phyloP scores from a whole-genome alignment of 2,888 invertebrate species.

The Agrochola macilenta region DNA sequence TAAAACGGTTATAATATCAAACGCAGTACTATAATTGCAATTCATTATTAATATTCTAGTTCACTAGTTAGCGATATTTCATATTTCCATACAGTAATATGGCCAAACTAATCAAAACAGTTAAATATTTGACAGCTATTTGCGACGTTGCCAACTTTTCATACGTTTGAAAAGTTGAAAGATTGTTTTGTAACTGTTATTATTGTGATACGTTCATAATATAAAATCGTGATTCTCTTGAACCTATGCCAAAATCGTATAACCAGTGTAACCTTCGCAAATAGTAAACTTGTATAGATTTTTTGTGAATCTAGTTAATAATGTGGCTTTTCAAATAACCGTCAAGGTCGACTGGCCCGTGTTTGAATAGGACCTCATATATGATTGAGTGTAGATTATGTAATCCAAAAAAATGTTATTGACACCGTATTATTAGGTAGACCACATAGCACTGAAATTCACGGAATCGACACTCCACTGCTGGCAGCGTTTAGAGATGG shows the following conservation, averaged over 20 bases:
- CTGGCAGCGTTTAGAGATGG: not conserved
- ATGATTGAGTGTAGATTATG: not conserved
- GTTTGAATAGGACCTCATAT: conserved; percentile 46
- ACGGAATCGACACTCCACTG: not conserved
- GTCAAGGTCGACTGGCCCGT: conserved; percentile 46
- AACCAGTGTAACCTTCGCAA: conserved; percentile 44
- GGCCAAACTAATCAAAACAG: too few relatives aligned
- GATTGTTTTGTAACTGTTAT: not conserved
- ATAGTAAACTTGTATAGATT: conserved; percentile 26
- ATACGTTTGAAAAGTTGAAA: not conserved
- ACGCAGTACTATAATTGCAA: too few relatives aligned
- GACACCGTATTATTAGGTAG: conserved; percentile 13
- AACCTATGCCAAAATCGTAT: conserved; percentile 6
- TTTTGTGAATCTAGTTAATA: conserved; percentile 49
- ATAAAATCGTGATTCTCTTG: conserved; percentile 32
- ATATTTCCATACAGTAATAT: too few relatives aligned
- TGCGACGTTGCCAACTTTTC: too few relatives aligned
- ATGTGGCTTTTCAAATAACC: conserved; percentile 33
- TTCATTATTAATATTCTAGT: too few relatives aligned
- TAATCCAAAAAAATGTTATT: conserved; percentile 35
- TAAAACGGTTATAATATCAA: too few relatives aligned
- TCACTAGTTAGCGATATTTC: too few relatives aligned
- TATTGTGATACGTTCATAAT: not conserved
- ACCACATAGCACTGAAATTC: not conserved
- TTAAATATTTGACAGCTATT: too few relatives aligned